A percentile compares a stretch with the other conserved stretches of the same genome.
These are phyloP conservation scores for Beris morrisii DNA, from an alignment of 2,888 invertebrate genomes.

Conservation along the genomic window DNA sequence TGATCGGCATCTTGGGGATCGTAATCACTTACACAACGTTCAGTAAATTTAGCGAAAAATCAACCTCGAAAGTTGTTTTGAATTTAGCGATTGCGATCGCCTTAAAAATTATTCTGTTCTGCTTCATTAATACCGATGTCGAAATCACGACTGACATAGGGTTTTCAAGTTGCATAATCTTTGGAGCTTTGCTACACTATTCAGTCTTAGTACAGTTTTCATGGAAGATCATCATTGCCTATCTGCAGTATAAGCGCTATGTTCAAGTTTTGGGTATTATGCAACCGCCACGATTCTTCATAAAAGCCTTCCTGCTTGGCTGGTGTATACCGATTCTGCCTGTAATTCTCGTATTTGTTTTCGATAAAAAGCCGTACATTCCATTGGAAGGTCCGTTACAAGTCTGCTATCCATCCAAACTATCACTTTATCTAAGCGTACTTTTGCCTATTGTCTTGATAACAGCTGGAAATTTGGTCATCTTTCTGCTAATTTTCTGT, in stretches of 20 bases:
- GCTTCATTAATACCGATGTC: constrained; percentile 49
- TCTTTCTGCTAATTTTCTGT: constrained; percentile 61
- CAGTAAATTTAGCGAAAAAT: constrained; percentile 63
- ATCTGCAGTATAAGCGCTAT: constrained; percentile 68
- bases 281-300: constrained; percentile 63
- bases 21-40: constrained; percentile 63
- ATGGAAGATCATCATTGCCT: constrained; percentile 73
- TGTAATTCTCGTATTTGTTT: constrained; percentile 57
- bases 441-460: constrained; percentile 61
- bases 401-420: constrained; percentile 62
- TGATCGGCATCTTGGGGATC: constrained; percentile 62
- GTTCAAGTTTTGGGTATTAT: constrained; percentile 66
- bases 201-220: constrained; percentile 68
- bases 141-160: constrained; percentile 54
- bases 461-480: constrained; percentile 58
- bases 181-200: constrained; percentile 68
- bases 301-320: constrained; percentile 64
- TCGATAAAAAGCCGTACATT: constrained; percentile 59
- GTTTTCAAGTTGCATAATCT: constrained; percentile 59
- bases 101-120: constrained; percentile 59
- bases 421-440: constrained; percentile 58
- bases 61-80: constrained; percentile 67
- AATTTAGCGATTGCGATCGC: constrained; percentile 66
- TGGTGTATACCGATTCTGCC: constrained; percentile 66
- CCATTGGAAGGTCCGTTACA: constrained; percentile 47